Evolutionary conservation across 2,888 invertebrate species (phyloP).

Genomic region (Cephalotes varians): DNA sequence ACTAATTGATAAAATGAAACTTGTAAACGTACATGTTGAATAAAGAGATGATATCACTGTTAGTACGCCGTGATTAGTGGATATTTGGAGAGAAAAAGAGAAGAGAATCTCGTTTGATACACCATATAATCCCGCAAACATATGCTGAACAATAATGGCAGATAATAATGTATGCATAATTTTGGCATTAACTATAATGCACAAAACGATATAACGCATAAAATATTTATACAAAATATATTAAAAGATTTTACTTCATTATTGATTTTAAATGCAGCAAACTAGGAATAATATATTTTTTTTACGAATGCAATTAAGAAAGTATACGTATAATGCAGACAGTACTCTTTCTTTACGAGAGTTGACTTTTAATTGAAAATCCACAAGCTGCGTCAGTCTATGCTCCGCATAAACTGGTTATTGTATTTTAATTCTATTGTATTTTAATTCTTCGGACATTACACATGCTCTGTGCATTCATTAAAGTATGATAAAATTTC

Average conservation of each 20-base stretch:
- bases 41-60: not conserved
- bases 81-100: not conserved
- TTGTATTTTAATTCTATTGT: slow-evolving; percentile 60
- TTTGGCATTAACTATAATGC: not conserved
- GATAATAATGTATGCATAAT: not conserved
- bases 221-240: not conserved
- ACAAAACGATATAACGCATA: not conserved
- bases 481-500: slow-evolving; percentile 62
- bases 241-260: not conserved
- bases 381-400: slow-evolving; percentile 56
- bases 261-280: not conserved
- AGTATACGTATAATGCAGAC: slow-evolving; percentile 47
- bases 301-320: slow-evolving; percentile 4
- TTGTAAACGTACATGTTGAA: not conserved
- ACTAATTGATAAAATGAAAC: slow-evolving; percentile 13
- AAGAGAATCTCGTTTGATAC: not conserved
- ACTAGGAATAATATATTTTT: not conserved
- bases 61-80: not conserved
- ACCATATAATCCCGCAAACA: not conserved
- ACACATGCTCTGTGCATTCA: slow-evolving; percentile 53
- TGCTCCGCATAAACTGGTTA: slow-evolving; percentile 53
- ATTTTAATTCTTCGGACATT: slow-evolving; percentile 50
- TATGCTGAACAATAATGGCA: not conserved
- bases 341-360: slow-evolving; percentile 32
- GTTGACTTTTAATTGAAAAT: slow-evolving; percentile 63